These are phyloP conservation scores for Ctenodactylus gundi DNA, from an alignment of 2,113 vertebrate genomes.

Conservation along the genomic window DNA sequence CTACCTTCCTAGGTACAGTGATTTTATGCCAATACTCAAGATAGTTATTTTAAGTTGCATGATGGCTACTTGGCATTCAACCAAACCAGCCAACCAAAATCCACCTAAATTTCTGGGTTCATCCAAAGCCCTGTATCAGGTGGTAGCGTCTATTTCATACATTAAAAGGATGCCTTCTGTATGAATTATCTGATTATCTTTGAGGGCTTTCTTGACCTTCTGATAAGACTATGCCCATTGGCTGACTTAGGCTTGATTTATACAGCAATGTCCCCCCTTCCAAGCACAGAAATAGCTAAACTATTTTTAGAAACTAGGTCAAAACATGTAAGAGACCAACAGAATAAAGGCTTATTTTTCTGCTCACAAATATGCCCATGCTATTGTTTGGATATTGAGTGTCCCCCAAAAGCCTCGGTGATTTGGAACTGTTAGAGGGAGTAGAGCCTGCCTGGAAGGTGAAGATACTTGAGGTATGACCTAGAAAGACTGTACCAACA, in stretches of 20 bases:
- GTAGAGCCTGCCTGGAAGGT: no score
- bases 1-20: background rate
- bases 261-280: background rate
- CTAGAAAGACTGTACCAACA: no score
- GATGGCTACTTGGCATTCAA: no score
- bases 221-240: background rate
- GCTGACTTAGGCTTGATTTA: background rate
- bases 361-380: background rate
- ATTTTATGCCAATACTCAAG: background rate
- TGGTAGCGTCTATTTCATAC: background rate
- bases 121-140: background rate
- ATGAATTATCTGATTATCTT: background rate
- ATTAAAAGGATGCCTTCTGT: background rate
- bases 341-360: background rate
- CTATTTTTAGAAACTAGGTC: background rate
- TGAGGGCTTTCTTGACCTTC: background rate
- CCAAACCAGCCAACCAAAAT: no score
- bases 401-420: no score
- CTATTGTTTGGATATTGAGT: no score
- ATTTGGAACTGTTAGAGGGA: no score
- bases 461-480: no score
- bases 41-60: background rate
- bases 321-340: background rate
- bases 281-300: background rate
- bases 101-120: background rate